phyloP scores from a whole-genome alignment of 2,113 vertebrate species.

The Mesembrinibis cayennensis region DNA sequence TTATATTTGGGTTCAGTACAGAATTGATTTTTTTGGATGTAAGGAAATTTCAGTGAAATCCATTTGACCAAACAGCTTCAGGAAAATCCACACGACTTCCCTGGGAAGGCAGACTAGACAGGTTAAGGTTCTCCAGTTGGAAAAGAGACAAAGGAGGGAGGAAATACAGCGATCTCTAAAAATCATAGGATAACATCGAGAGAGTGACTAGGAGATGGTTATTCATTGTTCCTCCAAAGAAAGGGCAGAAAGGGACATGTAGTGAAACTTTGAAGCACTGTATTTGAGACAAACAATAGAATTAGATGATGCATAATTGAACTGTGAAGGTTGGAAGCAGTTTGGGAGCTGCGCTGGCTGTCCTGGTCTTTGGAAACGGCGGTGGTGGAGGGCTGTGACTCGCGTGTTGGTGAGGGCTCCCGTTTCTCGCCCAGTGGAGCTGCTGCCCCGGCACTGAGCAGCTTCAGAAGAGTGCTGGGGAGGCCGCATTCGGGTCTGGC shows the following conservation, averaged over 20 bases:
- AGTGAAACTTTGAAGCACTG: neutral
- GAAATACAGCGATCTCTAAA: neutral
- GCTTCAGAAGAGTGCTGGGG: neutral
- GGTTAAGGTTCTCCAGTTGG: neutral
- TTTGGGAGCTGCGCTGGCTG: neutral
- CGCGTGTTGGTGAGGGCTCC: accelerated
- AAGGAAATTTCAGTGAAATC: neutral
- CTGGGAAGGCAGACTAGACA: neutral
- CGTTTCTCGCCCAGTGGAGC: accelerated
- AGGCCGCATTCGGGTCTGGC: accelerated
- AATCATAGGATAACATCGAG: neutral
- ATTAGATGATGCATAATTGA: neutral
- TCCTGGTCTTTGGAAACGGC: neutral
- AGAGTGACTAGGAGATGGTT: neutral
- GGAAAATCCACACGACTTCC: neutral
- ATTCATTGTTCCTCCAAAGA: neutral
- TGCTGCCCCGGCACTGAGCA: neutral
- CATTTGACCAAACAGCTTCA: neutral
- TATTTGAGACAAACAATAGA: neutral
- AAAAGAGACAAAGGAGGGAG: neutral
- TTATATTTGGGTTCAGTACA: neutral
- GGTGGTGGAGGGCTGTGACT: neutral
- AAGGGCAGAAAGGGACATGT: accelerated
- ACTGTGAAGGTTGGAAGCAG: neutral
- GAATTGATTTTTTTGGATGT: neutral